A percentile compares a stretch with the other conserved stretches of the same genome.
Conservation (phyloP, 2,797 vertebrate species). For the Gadopsis bispinosus region DNA sequence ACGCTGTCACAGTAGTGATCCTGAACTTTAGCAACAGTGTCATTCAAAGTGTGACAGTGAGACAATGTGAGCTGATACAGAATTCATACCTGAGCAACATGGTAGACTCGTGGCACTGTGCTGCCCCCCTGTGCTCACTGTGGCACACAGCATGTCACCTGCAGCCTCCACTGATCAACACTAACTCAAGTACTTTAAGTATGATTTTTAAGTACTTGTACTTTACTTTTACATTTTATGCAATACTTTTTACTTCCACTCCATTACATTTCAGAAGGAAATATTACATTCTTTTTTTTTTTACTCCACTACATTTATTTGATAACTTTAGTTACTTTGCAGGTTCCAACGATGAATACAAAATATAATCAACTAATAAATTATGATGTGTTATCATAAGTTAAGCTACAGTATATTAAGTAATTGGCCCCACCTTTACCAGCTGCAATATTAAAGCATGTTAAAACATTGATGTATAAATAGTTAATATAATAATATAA, state of each 20-base stretch:
- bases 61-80: not conserved
- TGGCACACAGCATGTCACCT: slow-evolving; percentile 25
- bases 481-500: not conserved
- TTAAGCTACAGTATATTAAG: not conserved
- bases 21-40: not conserved
- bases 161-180: not conserved
- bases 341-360: not conserved
- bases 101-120: slow-evolving; percentile 33
- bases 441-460: not conserved
- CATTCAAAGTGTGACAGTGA: not conserved
- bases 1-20: not conserved
- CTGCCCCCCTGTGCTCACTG: slow-evolving; percentile 68
- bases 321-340: not conserved
- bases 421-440: no score
- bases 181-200: not conserved
- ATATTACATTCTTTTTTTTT: not conserved
- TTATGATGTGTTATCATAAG: not conserved
- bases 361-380: not conserved
- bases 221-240: not conserved
- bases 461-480: not conserved
- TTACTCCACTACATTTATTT: not conserved
- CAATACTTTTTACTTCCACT: not conserved
- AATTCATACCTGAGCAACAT: not conserved
- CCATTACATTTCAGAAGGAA: not conserved
- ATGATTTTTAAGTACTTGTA: not conserved